Evolutionary conservation across 2,888 invertebrate genomes (phyloP), one percentile per base, ranked within the genome.

Genomic region (Drosophila buzzatii): DNA sequence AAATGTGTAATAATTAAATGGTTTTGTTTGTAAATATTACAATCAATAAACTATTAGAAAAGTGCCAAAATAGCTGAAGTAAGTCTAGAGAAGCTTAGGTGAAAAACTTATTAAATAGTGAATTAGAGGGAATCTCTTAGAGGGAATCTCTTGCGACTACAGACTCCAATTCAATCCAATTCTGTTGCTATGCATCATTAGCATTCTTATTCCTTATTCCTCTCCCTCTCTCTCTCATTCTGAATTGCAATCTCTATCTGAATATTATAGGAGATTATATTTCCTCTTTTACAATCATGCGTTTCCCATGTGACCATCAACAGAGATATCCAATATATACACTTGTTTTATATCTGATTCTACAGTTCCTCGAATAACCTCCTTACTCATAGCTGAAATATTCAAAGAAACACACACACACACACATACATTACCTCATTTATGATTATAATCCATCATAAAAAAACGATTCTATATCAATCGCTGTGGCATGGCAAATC

Each of bases 381-480:
- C 35, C 51, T 8, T 18, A 33, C 18, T 51, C 51, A 51, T 51
- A 35, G 18, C 33, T 7, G 4, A 51, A 53, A 16, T 37, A 53
- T 53, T 16, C 23, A 1, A 20, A 23, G 14, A 9, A 35, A 37
- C 14, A 16, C 33, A 51, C 51, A 18, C 18, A 1, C 51, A 20
- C 31, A 31, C n/a, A 31, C 8, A 3, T 18, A 8, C 33, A 12
- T 27, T 37, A 37, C 0, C 41, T 12, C 18, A 31, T 27, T 18
- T 16, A n/a, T n/a, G 35, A n/a, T 23, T 20, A 42, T 62, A 70
- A 83, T 86, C 89, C 52, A 61, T 89, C 87, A 76, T 57, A 64
- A 47, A 65, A 71, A 59, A 27, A 27, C 60, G 71, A 61, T 49
- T 53, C 63, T 35, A 62, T 59, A 72, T 56, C 39, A 39, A 57